These are phyloP conservation scores for Megaceryle alcyon DNA, from an alignment of 2,797 vertebrate species.

Conservation along the genomic window DNA sequence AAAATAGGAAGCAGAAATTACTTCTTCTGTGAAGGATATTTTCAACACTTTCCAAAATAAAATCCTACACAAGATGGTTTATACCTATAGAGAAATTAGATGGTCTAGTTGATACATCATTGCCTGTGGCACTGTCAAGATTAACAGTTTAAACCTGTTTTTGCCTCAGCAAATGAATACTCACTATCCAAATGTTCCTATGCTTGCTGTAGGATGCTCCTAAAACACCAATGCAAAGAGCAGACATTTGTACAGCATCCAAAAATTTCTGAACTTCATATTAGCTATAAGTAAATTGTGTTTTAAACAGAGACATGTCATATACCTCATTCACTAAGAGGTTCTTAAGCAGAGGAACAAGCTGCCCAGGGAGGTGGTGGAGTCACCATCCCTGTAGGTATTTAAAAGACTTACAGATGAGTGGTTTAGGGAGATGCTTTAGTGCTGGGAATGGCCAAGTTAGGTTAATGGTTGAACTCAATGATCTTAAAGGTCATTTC, in stretches of 20 bases:
- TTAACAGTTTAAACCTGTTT: not conserved
- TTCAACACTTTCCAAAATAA: not conserved
- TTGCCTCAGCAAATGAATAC: not conserved
- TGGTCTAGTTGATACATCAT: not conserved
- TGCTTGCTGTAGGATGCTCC: not conserved
- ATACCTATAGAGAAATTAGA: not conserved
- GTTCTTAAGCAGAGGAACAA: too few relatives aligned
- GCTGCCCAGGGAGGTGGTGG: too few relatives aligned
- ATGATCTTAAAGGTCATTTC: too few relatives aligned
- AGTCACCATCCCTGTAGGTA: too few relatives aligned
- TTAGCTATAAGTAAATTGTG: not conserved
- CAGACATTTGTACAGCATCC: not conserved
- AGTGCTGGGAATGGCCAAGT: too few relatives aligned
- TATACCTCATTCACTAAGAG: not conserved
- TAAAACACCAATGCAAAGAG: not conserved
- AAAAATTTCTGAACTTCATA: not conserved
- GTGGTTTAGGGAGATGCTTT: too few relatives aligned
- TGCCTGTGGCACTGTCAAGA: not conserved
- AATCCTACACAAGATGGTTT: not conserved
- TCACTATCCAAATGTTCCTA: not conserved
- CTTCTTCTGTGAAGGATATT: not conserved
- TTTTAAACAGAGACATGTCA: not conserved
- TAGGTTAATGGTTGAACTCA: too few relatives aligned
- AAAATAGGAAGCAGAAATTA: not conserved
- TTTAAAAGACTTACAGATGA: too few relatives aligned